A percentile compares a stretch with the other conserved stretches of the same genome.
These are phyloP conservation scores for Auanema sp. DNA, from an alignment of 2,888 invertebrate genomes.

Conservation along the genomic window DNA sequence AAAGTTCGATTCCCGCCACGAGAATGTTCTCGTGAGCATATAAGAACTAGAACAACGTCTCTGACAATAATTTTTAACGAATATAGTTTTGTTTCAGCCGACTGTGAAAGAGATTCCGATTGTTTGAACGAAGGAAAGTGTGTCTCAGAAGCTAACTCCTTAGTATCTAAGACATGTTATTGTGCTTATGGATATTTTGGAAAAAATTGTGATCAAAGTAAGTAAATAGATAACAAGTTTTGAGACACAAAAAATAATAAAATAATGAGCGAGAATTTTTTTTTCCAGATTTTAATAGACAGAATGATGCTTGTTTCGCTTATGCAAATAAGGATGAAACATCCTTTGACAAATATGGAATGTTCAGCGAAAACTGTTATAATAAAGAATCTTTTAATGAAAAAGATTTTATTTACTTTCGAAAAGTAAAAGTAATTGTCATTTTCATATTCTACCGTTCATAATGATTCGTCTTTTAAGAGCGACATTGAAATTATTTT, in stretches of 20 bases:
- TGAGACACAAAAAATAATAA: neutral
- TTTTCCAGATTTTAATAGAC: slow-evolving; percentile 33
- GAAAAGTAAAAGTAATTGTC: slow-evolving; percentile 34
- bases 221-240: slow-evolving; percentile 9
- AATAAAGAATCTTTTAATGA: slow-evolving; percentile 43
- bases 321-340: slow-evolving; percentile 30
- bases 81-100: slow-evolving; percentile 23
- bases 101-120: slow-evolving; percentile 53
- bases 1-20: neutral
- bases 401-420: slow-evolving; percentile 48
- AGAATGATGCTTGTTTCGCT: slow-evolving; percentile 38
- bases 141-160: slow-evolving; percentile 32
- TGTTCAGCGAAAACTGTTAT: slow-evolving; percentile 57
- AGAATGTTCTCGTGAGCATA: too few relatives aligned
- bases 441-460: slow-evolving; percentile 3
- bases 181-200: slow-evolving; percentile 60
- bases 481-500: slow-evolving; percentile 59
- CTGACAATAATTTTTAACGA: neutral
- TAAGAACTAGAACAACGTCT: neutral
- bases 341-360: slow-evolving; percentile 42
- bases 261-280: neutral
- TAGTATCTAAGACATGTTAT: slow-evolving; percentile 46
- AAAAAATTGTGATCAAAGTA: slow-evolving; percentile 53
- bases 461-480: slow-evolving; percentile 22
- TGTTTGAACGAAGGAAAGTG: slow-evolving; percentile 58